phyloP scores from a whole-genome alignment of 1,140 invertebrate genomes.

The Sinonovacula constricta region DNA sequence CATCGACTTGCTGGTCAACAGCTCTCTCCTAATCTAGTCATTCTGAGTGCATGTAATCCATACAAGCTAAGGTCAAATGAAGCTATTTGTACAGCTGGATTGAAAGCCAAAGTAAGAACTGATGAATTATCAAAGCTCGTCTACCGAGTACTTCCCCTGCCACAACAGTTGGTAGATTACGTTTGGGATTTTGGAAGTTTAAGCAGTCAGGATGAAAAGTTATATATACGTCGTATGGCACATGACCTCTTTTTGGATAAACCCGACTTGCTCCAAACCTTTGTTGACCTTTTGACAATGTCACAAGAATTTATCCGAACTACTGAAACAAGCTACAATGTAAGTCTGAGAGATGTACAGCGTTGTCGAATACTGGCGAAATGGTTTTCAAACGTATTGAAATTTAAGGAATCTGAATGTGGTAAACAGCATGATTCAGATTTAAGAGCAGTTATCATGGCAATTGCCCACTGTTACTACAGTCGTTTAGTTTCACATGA shows the following conservation, averaged over 20 bases:
- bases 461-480: too few relatives aligned
- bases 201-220: conserved; percentile 55
- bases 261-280: not conserved
- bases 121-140: conserved; percentile 60
- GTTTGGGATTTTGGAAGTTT: conserved; percentile 67
- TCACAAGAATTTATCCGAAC: conserved; percentile 60
- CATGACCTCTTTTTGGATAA: conserved; percentile 12
- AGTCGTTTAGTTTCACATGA: too few relatives aligned
- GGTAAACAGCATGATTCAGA: not conserved
- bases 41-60: conserved; percentile 65
- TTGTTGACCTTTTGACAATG: conserved; percentile 31
- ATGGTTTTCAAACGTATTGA: conserved; percentile 55
- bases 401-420: conserved; percentile 24
- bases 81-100: conserved; percentile 53
- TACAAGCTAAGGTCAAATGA: conserved; percentile 54
- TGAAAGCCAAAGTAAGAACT: conserved; percentile 58
- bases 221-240: conserved; percentile 59
- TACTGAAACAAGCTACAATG: conserved; percentile 50
- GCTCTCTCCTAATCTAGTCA: conserved; percentile 54
- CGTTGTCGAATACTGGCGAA: conserved; percentile 55
- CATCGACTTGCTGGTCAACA: conserved; percentile 44
- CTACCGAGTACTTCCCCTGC: conserved; percentile 62
- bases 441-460: too few relatives aligned
- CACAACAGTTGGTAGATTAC: conserved; percentile 63
- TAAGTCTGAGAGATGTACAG: conserved; percentile 67